Evolutionary conservation across 2,797 vertebrate genomes (phyloP).

Genomic region (Hemibagrus guttatus): DNA sequence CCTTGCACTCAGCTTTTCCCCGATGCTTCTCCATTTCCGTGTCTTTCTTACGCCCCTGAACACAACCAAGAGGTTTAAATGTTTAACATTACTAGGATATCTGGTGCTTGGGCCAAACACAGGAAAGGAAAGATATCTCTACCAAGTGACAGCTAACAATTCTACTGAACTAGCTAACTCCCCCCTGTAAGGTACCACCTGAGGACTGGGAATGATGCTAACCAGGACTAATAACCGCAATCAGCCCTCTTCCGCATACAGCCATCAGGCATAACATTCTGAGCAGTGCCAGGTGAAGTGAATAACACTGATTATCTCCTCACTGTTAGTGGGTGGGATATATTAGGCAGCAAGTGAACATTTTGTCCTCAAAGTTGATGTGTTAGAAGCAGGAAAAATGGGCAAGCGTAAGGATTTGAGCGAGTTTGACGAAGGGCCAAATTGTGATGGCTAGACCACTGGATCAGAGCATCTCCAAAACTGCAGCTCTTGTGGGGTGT

Average conservation of each 20-base stretch:
- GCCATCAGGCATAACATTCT: too few relatives aligned
- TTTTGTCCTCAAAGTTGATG: too few relatives aligned
- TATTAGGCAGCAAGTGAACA: too few relatives aligned
- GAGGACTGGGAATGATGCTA: background rate
- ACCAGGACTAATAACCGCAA: background rate
- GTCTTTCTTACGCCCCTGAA: background rate
- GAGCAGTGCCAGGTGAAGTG: too few relatives aligned
- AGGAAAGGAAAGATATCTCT: background rate
- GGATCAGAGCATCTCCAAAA: too few relatives aligned
- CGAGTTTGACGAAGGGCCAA: too few relatives aligned
- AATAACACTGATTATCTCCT: too few relatives aligned
- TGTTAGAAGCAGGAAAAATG: too few relatives aligned
- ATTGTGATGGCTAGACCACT: too few relatives aligned
- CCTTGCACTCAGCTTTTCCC: constrained; percentile 25
- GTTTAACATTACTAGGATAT: background rate
- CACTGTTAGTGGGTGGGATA: too few relatives aligned
- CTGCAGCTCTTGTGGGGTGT: too few relatives aligned
- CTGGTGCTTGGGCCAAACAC: background rate
- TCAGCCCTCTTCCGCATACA: background rate
- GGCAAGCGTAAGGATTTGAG: too few relatives aligned
- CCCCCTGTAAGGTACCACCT: background rate
- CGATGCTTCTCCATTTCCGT: background rate
- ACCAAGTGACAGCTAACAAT: background rate
- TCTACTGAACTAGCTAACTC: background rate
- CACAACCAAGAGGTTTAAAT: constrained; percentile 2